Conservation (phyloP, 2,113 vertebrate species). For the Motacilla tschutschensis region DNA sequence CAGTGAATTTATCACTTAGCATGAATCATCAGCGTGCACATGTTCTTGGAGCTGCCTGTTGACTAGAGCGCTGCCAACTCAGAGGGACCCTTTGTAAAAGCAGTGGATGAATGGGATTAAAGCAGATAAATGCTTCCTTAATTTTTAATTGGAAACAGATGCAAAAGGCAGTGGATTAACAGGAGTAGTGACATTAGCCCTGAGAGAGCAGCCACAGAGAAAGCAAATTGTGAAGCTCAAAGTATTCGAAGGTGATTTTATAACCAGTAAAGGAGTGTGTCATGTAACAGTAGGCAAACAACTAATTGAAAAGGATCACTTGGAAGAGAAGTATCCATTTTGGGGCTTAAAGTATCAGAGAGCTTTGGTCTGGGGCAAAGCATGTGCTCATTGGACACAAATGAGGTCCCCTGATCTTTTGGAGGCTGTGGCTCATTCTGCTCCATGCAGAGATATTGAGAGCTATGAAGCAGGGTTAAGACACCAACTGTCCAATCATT, state of each 20-base stretch:
- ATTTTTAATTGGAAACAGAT: constrained; percentile 30
- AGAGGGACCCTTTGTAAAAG: neutral
- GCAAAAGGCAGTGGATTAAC: constrained; percentile 6
- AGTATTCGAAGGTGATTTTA: neutral
- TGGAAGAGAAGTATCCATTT: neutral
- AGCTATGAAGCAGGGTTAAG: neutral
- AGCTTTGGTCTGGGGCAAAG: neutral
- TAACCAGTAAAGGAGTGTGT: neutral
- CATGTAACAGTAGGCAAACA: neutral
- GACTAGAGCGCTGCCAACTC: neutral
- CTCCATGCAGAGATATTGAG: neutral
- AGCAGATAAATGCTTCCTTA: neutral
- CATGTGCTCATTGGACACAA: neutral
- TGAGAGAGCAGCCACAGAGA: neutral
- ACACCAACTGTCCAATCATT: neutral
- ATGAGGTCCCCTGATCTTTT: neutral
- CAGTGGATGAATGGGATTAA: neutral
- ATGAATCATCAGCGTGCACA: rapidly evolving
- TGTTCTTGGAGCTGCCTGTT: neutral
- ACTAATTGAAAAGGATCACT: neutral
- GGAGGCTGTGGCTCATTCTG: neutral
- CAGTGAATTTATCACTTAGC: neutral
- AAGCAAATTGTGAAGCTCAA: neutral
- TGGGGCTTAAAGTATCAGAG: neutral
- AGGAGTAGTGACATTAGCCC: neutral